A percentile compares a stretch with the other conserved stretches of the same genome.
phyloP scores from a whole-genome alignment of 2,797 vertebrate species.

The Gymnocypris eckloni region DNA sequence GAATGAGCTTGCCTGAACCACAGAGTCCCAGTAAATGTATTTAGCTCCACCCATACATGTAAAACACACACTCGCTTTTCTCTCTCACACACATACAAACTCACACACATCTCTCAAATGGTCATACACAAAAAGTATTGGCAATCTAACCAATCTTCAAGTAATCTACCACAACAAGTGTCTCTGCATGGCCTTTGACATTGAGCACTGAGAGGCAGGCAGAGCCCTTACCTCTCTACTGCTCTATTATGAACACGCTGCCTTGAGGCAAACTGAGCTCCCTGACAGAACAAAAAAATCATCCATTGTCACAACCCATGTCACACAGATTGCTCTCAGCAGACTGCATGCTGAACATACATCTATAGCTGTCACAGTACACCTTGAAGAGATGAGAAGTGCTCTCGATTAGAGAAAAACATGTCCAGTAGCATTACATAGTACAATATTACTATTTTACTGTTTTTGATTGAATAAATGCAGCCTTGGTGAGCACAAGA shows the following conservation, averaged over 20 bases:
- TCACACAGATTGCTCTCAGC: slow-evolving; percentile 23
- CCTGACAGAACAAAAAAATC: slow-evolving; percentile 46
- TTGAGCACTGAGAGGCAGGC: slow-evolving; percentile 26
- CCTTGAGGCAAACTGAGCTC: slow-evolving; percentile 51
- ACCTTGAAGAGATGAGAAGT: not conserved
- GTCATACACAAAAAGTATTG: slow-evolving; percentile 19
- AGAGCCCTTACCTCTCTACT: slow-evolving; percentile 13
- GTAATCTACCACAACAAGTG: slow-evolving; percentile 50
- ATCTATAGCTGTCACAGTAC: slow-evolving; percentile 5
- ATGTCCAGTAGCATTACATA: not conserved
- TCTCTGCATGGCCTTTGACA: slow-evolving; percentile 30
- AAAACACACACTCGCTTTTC: not conserved
- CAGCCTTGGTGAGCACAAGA: not conserved
- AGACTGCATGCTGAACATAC: slow-evolving; percentile 12
- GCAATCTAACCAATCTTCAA: slow-evolving; percentile 42
- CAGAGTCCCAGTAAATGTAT: slow-evolving; percentile 9
- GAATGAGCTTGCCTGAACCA: slow-evolving; percentile 49
- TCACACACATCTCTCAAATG: not conserved
- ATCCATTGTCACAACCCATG: slow-evolving; percentile 46
- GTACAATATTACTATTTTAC: not conserved
- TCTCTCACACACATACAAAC: not conserved
- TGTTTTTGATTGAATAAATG: not conserved
- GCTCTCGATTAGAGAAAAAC: not conserved
- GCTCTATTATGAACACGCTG: slow-evolving; percentile 44
- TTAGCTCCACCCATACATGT: slow-evolving; percentile 20